Base-by-base conservation (phyloP, 2,113 vertebrate genomes). In the Chionodraco myersi region DNA sequence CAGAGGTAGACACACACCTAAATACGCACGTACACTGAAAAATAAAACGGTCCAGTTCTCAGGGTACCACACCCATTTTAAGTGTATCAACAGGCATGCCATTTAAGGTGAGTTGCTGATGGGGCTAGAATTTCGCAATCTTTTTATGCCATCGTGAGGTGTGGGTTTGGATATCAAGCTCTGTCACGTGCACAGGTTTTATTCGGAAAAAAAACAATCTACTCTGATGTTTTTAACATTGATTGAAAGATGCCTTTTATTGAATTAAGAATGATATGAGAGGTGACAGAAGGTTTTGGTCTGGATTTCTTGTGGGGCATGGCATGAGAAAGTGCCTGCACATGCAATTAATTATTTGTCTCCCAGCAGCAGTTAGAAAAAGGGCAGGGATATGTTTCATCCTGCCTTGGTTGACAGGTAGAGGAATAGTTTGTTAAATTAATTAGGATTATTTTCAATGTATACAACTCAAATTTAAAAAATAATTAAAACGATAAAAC, bases 1-100 rank as follows among this genome's bases (percentile, higher is more conserved):
- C 94, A 49, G 92, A 96, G 96, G 97, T 98, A 14, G 18, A 8
- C 53, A 56, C 6, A 7, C 58, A 60, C 30, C 6, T 21, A 26
- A 41, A 58, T 36, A 58, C 68, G 26, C 67, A 58, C 9, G 18
- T 61, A 64, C 60, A 41, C 36, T 18, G 3, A 65, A 11, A 11
- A 14, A 15, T 7, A 13, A 1, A 11, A 48, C 49, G 41, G 41
- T 41, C 13, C 23, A 26, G 58, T 41, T 21, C 0, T 45, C 47
- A 34, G 1, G 18, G 13, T n/a, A 53, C 75, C 34, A 44, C 75
- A 51, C 47, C 51, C 52, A 58, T 30, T 26, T n/a, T 3, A 8
- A n/a, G 45, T 10, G 45, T 69, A 48, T 53, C 2, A 10, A 57
- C 51, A 69, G 7, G 2, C 47, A 54, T 2, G 7, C 7, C 3